A percentile compares a stretch with the other conserved stretches of the same genome.
Conservation (phyloP, 2,888 invertebrate genomes). For the Euplagia quadripunctaria region DNA sequence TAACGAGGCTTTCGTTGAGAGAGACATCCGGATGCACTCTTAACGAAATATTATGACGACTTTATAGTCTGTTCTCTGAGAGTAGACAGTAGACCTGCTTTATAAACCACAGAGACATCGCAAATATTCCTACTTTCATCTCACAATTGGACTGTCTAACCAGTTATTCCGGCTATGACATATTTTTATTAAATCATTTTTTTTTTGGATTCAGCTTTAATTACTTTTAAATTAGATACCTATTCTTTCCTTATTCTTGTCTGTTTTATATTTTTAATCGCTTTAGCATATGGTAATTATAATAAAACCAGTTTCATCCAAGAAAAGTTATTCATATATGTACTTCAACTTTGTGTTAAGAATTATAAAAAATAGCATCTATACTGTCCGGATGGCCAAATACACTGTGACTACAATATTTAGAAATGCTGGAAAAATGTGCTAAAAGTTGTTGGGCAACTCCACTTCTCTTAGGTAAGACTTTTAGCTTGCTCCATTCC, state of each 20-base stretch:
- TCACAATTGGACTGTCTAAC: not conserved
- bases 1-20: not conserved
- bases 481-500: too few relatives aligned
- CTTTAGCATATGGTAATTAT: not conserved
- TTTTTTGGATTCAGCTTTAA: not conserved
- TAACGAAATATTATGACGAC: not conserved
- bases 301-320: not conserved
- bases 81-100: not conserved
- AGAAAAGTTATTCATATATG: not conserved
- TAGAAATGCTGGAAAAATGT: not conserved
- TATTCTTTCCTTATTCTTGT: not conserved
- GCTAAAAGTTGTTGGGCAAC: not conserved
- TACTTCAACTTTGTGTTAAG: not conserved
- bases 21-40: not conserved
- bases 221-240: constrained; percentile 4
- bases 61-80: not conserved
- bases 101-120: not conserved
- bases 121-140: too few relatives aligned
- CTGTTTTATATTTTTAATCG: not conserved
- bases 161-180: not conserved
- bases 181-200: not conserved
- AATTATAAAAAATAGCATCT: too few relatives aligned
- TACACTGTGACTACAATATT: not conserved
- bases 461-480: not conserved
- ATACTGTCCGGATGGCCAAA: too few relatives aligned